Base-by-base conservation (phyloP, 2,797 vertebrate genomes). In the Phataginus tetradactyla region DNA sequence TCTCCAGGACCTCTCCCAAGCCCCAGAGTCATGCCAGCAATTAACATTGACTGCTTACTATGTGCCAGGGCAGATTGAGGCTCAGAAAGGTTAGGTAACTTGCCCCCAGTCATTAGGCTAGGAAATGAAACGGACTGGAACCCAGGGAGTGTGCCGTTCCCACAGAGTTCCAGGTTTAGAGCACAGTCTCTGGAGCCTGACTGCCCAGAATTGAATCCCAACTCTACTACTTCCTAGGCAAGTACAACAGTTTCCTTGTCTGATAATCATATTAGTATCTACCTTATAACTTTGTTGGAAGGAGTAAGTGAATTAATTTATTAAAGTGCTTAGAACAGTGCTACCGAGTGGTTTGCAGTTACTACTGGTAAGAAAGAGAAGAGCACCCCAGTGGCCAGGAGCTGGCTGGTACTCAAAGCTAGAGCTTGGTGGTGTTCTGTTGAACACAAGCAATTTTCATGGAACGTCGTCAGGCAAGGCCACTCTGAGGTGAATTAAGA, bases 1-100 rank as follows among this genome's bases (percentile, higher is more conserved):
- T 49, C 49, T 68, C 64, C 45, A 91, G 75, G 49, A 86, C 91
- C 80, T 88, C 77, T 91, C 81, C 69, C 61, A 27, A 79, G 78
- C 90, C 91, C 86, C 64, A 49, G 78, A 57, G 61, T 63, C 61
- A 59, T 0, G 27, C 12, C 87, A 45, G 18, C 80, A 53, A 49
- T 39, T 11, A 84, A 68, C 74, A 80, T 5, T 27, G n/a, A 57
- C n/a, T 89, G 80, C 49, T 92, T 27, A 57, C 42, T 75, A 1
- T 23, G 42, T 63, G 39, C 81, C 85, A 55, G 75, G 42, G 69
- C 45, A 91, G 64, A 86, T 61, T 17, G 20, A 95, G 71, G 42
- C 68, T 90, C 55, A 32, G 1, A 75, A 61, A 94, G 25, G 55
- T 90, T 55, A 75, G 69, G 69, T 39, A 59, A 51, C 45, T n/a